phyloP scores from a whole-genome alignment of 2,113 vertebrate genomes.

The Regulus satrapa region DNA sequence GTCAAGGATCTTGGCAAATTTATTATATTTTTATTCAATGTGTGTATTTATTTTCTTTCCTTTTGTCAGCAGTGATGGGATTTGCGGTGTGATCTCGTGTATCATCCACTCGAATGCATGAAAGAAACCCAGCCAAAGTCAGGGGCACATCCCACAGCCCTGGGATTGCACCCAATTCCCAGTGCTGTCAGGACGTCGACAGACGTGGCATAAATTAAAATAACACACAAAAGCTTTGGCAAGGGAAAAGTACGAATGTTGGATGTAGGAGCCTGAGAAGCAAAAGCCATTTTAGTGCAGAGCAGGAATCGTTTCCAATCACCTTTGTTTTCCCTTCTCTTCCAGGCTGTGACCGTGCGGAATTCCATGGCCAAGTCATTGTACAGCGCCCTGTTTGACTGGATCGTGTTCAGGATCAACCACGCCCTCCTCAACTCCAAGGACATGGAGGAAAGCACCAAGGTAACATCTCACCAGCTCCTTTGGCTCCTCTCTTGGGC shows the following conservation, averaged over 20 bases:
- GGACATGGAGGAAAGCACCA: slow-evolving; percentile 87
- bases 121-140: neutral
- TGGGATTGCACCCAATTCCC: neutral
- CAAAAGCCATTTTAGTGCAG: neutral
- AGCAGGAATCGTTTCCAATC: neutral
- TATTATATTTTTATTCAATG: neutral
- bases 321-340: neutral
- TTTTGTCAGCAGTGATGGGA: rapidly evolving
- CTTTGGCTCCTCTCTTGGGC: neutral
- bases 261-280: neutral
- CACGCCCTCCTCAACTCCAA: slow-evolving; percentile 92
- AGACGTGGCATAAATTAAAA: rapidly evolving
- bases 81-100: neutral
- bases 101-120: neutral
- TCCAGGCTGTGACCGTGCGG: slow-evolving; percentile 89
- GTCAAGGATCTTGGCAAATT: neutral
- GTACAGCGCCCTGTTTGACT: slow-evolving; percentile 96
- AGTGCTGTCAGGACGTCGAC: rapidly evolving
- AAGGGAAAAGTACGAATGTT: rapidly evolving
- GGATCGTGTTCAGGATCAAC: slow-evolving; percentile 99
- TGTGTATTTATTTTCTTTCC: neutral
- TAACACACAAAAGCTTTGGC: neutral
- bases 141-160: neutral
- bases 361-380: slow-evolving; percentile 98
- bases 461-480: slow-evolving; percentile 69